phyloP scores from a whole-genome alignment of 2,113 vertebrate genomes.

The Toxostoma redivivum region DNA sequence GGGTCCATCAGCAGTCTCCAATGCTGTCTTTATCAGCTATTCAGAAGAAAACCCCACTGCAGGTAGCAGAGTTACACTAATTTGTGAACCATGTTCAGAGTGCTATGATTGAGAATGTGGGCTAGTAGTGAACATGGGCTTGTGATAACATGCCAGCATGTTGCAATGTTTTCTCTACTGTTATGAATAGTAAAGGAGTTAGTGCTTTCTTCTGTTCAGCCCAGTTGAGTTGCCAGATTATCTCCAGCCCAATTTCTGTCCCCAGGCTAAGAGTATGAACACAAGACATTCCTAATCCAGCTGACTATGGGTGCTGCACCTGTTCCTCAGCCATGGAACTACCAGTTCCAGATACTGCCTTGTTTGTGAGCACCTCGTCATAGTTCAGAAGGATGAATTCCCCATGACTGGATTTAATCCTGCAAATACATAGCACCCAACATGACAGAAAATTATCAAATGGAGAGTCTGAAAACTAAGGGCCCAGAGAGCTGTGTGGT shows the following conservation, averaged over 20 bases:
- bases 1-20: rapidly evolving
- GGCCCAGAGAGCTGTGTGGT: background rate
- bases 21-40: background rate
- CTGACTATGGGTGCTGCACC: background rate
- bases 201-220: background rate
- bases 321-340: background rate
- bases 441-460: background rate
- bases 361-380: background rate
- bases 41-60: background rate
- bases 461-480: background rate
- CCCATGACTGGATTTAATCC: background rate
- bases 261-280: background rate
- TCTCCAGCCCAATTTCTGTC: background rate
- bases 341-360: background rate
- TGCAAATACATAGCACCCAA: background rate
- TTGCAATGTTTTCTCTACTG: background rate
- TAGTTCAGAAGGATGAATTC: background rate
- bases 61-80: background rate
- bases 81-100: background rate
- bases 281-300: background rate
- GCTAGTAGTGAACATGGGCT: background rate
- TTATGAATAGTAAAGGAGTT: background rate
- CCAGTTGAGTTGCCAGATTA: background rate
- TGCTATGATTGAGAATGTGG: background rate
- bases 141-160: background rate